Evolutionary conservation across 2,888 invertebrate genomes (phyloP).

Genomic region (Tethea ocularis): DNA sequence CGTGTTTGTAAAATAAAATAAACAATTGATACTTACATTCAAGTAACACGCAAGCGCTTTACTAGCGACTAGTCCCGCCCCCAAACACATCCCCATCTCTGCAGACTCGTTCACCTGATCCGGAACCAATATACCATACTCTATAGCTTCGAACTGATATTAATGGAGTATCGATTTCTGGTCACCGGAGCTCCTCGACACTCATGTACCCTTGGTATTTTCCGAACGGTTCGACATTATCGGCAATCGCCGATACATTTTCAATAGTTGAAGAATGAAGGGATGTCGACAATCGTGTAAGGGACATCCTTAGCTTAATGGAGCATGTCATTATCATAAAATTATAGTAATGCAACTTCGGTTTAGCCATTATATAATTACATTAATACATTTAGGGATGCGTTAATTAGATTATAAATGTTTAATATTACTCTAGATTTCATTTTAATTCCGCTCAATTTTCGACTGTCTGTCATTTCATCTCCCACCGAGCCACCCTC

Average conservation of each 20-base stretch:
- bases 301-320: neutral
- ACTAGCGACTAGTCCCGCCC: slow-evolving; percentile 33
- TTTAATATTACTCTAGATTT: neutral
- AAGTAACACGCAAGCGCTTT: neutral
- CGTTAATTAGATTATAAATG: neutral
- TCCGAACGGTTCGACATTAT: slow-evolving; percentile 84
- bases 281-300: slow-evolving; percentile 46
- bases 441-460: neutral
- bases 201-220: slow-evolving; percentile 78
- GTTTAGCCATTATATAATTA: neutral
- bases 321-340: neutral
- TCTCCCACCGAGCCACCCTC: neutral
- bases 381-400: neutral
- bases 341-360: neutral
- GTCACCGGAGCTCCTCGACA: slow-evolving; percentile 64
- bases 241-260: slow-evolving; percentile 80
- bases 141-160: slow-evolving; percentile 73
- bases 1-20: neutral
- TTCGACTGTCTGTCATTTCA: neutral
- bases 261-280: slow-evolving; percentile 50
- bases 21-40: neutral
- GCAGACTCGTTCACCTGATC: slow-evolving; percentile 60
- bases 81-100: slow-evolving; percentile 51
- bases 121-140: slow-evolving; percentile 64
- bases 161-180: slow-evolving; percentile 81